Conservation (phyloP, 2,797 vertebrate genomes). For the Sciurus carolinensis region DNA sequence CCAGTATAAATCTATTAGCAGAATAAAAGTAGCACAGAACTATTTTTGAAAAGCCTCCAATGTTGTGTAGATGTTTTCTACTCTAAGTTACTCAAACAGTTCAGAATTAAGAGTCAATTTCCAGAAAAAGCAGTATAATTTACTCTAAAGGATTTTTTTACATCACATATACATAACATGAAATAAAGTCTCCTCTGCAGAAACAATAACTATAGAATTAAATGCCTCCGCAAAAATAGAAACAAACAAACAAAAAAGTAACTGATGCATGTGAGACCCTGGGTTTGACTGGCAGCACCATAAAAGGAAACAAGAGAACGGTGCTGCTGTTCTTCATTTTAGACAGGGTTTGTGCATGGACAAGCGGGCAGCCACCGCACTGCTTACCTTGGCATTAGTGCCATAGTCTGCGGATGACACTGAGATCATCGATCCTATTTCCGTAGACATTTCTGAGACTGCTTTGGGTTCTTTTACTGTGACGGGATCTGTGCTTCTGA, state of each 20-base stretch:
- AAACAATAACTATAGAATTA: background rate
- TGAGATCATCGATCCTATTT: slow-evolving; percentile 98
- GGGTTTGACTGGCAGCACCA: no score
- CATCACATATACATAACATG: background rate
- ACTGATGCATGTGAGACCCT: no score
- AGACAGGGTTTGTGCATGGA: background rate
- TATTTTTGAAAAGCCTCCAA: slow-evolving; percentile 22
- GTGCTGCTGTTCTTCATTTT: background rate
- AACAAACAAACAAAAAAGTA: no score
- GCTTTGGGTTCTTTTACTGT: slow-evolving; percentile 92
- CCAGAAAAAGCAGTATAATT: background rate
- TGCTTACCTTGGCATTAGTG: slow-evolving; percentile 94
- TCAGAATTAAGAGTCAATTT: slow-evolving; percentile 34
- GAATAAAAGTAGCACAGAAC: background rate
- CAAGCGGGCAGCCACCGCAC: rapidly evolving
- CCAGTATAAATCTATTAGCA: background rate
- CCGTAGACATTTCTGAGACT: slow-evolving; percentile 93
- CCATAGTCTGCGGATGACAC: slow-evolving; percentile 96
- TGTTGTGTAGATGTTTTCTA: background rate
- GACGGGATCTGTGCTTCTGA: slow-evolving; percentile 93
- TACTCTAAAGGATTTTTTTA: background rate
- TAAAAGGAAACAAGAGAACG: no score
- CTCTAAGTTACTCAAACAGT: background rate
- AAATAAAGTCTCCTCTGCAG: slow-evolving; percentile 9
- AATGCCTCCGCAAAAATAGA: background rate